These are phyloP conservation scores for Brassicogethes aeneus DNA, from an alignment of 2,888 invertebrate species.

Conservation along the genomic window DNA sequence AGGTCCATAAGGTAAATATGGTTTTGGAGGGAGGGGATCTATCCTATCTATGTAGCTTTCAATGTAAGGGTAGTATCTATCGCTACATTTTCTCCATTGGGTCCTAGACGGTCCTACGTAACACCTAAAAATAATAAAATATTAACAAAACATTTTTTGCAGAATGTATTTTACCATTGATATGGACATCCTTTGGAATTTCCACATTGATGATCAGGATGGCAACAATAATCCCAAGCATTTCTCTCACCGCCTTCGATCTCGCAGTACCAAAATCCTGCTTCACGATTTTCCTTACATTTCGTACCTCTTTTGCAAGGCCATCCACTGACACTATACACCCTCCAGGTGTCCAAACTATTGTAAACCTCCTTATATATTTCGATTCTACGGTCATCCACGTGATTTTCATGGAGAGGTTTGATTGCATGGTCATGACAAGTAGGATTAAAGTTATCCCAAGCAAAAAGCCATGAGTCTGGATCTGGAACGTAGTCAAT, in stretches of 20 bases:
- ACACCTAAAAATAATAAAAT: constrained; percentile 50
- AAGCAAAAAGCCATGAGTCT: constrained; percentile 66
- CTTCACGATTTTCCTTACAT: constrained; percentile 64
- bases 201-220: constrained; percentile 74
- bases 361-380: constrained; percentile 15
- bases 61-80: constrained; percentile 63
- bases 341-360: constrained; percentile 49
- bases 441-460: constrained; percentile 67
- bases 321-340: constrained; percentile 74
- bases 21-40: constrained; percentile 20
- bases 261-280: constrained; percentile 79
- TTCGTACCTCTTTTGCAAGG: constrained; percentile 59
- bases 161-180: constrained; percentile 55
- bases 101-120: constrained; percentile 69
- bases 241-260: constrained; percentile 61
- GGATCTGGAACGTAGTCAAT: constrained; percentile 63
- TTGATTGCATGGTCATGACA: constrained; percentile 40
- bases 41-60: constrained; percentile 29
- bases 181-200: constrained; percentile 74
- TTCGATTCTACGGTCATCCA: constrained; percentile 6
- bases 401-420: constrained; percentile 16
- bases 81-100: constrained; percentile 83
- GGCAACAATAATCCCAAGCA: constrained; percentile 81
- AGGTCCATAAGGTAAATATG: constrained; percentile 18
- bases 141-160: neutral